Conservation (phyloP, 2,113 vertebrate genomes). For the Oncorhynchus masou region DNA sequence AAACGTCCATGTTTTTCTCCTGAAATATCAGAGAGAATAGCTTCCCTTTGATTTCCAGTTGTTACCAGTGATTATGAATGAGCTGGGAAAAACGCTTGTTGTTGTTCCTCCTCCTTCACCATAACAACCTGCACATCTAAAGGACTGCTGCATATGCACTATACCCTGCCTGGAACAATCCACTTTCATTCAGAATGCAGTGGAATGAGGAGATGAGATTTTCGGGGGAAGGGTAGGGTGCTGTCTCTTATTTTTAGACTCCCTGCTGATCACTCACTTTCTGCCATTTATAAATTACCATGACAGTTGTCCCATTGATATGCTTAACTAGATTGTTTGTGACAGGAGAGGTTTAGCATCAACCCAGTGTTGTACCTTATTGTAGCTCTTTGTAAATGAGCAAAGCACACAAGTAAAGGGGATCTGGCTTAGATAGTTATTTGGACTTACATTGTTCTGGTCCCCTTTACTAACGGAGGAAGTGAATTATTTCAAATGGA, state of each 20-base stretch:
- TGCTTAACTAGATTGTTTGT: slow-evolving; percentile 41
- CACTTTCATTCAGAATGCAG: slow-evolving; percentile 25
- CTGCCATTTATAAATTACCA: slow-evolving; percentile 50
- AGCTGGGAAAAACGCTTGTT: not conserved
- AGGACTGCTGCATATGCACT: slow-evolving; percentile 10
- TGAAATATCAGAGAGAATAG: too few relatives aligned
- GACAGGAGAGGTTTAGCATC: slow-evolving; percentile 34
- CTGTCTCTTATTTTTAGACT: slow-evolving; percentile 30
- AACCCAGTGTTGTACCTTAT: not conserved
- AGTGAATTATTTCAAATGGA: slow-evolving; percentile 50
- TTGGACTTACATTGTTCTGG: slow-evolving; percentile 27
- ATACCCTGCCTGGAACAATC: slow-evolving; percentile 30
- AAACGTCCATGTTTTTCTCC: too few relatives aligned
- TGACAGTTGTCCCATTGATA: slow-evolving; percentile 44
- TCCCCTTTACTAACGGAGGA: slow-evolving; percentile 31
- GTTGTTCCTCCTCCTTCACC: not conserved
- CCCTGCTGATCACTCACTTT: slow-evolving; percentile 46
- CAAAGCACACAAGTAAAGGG: not conserved
- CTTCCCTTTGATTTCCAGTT: too few relatives aligned
- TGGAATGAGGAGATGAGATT: slow-evolving; percentile 10
- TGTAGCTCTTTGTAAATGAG: not conserved
- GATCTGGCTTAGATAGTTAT: slow-evolving; percentile 19
- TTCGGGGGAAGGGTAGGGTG: not conserved
- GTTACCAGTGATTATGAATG: not conserved
- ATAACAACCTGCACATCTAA: not conserved